Conservation (phyloP, 1,140 invertebrate species). For the Acromyrmex charruanus region DNA sequence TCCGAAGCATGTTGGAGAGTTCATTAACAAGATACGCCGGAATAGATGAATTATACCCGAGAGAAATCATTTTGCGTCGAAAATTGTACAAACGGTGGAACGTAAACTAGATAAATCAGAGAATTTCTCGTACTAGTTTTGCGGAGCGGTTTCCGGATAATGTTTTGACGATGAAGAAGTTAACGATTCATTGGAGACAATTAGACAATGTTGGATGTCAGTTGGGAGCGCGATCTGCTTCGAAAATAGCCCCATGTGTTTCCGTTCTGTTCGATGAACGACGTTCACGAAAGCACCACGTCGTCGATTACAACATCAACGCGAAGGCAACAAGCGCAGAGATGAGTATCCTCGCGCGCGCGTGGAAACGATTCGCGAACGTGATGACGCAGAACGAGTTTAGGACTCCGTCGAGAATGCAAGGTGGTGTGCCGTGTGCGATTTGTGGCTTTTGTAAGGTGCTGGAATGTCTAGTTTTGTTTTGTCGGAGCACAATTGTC, state of each 20-base stretch:
- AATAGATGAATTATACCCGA: not conserved
- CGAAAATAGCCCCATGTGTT: constrained; percentile 39
- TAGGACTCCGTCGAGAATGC: not conserved
- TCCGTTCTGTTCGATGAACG: not conserved
- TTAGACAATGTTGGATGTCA: not conserved
- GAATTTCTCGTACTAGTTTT: not conserved
- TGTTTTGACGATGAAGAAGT: not conserved
- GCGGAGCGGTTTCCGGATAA: not conserved
- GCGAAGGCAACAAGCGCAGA: not conserved
- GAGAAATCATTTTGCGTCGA: not conserved
- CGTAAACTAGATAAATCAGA: not conserved
- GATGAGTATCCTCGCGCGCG: not conserved
- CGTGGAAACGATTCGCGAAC: not conserved
- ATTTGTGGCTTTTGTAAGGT: not conserved
- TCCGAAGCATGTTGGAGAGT: not conserved
- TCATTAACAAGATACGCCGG: not conserved
- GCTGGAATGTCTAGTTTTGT: not conserved
- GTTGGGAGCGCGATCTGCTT: not conserved
- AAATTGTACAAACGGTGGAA: not conserved
- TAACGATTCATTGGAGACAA: constrained; percentile 15
- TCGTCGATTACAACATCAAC: constrained; percentile 10
- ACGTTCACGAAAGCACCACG: constrained; percentile 18
- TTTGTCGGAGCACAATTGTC: not conserved
- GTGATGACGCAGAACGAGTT: constrained; percentile 17
- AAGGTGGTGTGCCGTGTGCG: not conserved